Evolutionary conservation across 2,113 vertebrate genomes (phyloP), one percentile per base, ranked within the genome.

Genomic region (Lonchura striata): DNA sequence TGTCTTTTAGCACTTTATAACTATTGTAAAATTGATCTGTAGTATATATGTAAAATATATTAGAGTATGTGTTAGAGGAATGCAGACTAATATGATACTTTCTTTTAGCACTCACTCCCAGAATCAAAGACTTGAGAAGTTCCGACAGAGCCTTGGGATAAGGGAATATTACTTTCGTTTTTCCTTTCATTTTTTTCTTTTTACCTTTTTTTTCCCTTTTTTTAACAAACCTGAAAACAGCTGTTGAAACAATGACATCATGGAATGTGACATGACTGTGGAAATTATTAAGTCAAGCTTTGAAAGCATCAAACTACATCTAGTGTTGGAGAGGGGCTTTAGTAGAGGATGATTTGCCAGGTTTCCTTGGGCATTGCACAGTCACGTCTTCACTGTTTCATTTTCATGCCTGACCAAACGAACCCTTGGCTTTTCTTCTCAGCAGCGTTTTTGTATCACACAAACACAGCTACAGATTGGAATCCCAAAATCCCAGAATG

Each of bases 181-280:
- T 21, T 33, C 28, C 46, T 49, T 57, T 10, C 2, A 9, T 59
- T 23, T 70, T 70, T 41, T 53, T 20, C 0, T 3, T 27, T 17
- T 35, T 56, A 17, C 4, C 9, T 4, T 16, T 49, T n/a, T 60
- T 39, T 3, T 1, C 1, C 3, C 2, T 16, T 22, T 93, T 84
- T 96, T 92, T 25, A 56, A 71, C 52, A 87, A 95, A 94, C 92
- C 92, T 94, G 53, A 96, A 97, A 97, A 95, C 98, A 97, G 98
- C 98, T 98, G 98, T 97, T 97, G 97, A 97, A 98, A 98, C 97
- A 98, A 74, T 98, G 97, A 98, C 94, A 77, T 98, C 97, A 97
- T 96, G 95, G 89, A 97, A 94, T 93, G 85, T 90, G 94, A 94
- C 92, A 89, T 59, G 70, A 88, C 95, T 95, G 72, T 96, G 94